These are phyloP conservation scores for Camponotus vicinus DNA, from an alignment of 1,140 invertebrate species.

Conservation along the genomic window DNA sequence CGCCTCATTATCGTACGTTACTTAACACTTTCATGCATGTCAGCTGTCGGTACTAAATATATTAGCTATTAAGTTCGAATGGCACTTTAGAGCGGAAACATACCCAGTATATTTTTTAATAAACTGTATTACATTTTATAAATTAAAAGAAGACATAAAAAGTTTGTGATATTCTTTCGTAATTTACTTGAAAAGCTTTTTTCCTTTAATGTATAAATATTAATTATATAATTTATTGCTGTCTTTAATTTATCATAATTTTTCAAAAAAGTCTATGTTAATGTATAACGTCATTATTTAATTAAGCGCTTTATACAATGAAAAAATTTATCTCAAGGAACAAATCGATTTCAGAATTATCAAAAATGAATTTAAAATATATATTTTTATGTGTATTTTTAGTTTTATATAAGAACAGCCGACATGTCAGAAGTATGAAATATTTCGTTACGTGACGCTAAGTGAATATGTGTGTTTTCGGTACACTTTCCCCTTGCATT, in stretches of 20 bases:
- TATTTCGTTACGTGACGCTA: constrained; percentile 43
- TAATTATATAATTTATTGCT: no score
- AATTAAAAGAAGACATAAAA: neutral
- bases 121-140: neutral
- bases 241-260: neutral
- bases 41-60: neutral
- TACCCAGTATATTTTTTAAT: neutral
- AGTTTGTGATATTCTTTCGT: neutral
- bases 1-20: neutral
- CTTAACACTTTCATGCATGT: constrained; percentile 5
- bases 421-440: constrained; percentile 25
- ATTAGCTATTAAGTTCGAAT: neutral
- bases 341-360: neutral
- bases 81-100: neutral
- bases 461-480: constrained; percentile 42
- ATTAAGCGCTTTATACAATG: neutral
- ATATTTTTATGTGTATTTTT: neutral
- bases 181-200: constrained; percentile 1
- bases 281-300: neutral
- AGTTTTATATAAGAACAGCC: neutral
- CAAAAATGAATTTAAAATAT: neutral
- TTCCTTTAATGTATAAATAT: neutral
- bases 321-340: neutral
- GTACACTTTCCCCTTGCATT: constrained; percentile 42
- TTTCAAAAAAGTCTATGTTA: constrained; percentile 7